These are phyloP conservation scores for Neodontobutis hainanensis DNA, from an alignment of 2,113 vertebrate genomes.

Conservation along the genomic window DNA sequence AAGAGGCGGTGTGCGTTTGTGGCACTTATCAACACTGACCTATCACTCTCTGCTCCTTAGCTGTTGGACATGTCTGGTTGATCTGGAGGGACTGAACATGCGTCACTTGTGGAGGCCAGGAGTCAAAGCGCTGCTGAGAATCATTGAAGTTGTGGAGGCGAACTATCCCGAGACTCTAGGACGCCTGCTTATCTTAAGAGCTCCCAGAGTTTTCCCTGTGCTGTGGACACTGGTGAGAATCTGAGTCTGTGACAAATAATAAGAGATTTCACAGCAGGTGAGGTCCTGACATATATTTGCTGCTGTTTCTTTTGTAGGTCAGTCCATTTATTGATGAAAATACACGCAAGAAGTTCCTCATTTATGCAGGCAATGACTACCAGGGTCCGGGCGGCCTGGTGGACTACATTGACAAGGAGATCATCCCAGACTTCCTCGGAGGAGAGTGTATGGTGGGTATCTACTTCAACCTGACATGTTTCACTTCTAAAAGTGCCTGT, in stretches of 20 bases:
- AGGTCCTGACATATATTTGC: not conserved
- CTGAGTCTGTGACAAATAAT: not conserved
- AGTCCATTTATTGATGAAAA: constrained; percentile 98
- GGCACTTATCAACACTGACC: constrained; percentile 18
- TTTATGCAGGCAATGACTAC: constrained; percentile 98
- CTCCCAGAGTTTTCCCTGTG: constrained; percentile 93
- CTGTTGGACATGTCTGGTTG: constrained; percentile 96
- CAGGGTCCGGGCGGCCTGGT: constrained; percentile 94
- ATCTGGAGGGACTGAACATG: constrained; percentile 97
- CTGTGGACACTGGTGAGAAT: constrained; percentile 92
- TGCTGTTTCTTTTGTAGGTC: constrained; percentile 78
- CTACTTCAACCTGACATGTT: not conserved
- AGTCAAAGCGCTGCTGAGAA: constrained; percentile 92
- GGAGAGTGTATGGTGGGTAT: constrained; percentile 93
- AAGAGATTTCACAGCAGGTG: not conserved
- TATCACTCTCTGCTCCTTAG: constrained; percentile 27
- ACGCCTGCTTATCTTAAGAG: constrained; percentile 90
- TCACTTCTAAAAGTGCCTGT: not conserved
- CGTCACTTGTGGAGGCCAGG: constrained; percentile 95
- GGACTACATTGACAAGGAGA: constrained; percentile 96
- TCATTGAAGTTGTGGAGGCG: constrained; percentile 96
- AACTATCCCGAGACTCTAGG: constrained; percentile 98
- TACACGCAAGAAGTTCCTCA: constrained; percentile 95
- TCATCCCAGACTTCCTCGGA: constrained; percentile 95
- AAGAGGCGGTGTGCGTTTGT: constrained; percentile 12